These are phyloP conservation scores for Cecidostiba fungosa DNA, from an alignment of 2,888 invertebrate genomes.

Conservation along the genomic window DNA sequence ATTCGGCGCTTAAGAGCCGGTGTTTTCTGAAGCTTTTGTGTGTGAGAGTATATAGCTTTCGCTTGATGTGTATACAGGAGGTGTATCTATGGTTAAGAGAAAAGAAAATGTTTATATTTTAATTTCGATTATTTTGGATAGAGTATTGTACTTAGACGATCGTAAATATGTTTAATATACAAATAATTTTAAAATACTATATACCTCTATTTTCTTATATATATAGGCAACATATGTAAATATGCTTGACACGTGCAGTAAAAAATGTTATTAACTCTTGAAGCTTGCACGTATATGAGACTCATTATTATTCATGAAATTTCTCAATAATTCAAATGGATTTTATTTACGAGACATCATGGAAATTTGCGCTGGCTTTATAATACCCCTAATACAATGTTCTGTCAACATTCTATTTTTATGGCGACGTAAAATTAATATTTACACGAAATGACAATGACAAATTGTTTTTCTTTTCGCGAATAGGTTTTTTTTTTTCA, in stretches of 20 bases:
- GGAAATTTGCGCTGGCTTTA: slow-evolving; percentile 44
- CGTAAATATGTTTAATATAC: slow-evolving; percentile 49
- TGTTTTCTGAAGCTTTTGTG: not conserved
- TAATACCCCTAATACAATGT: slow-evolving; percentile 6
- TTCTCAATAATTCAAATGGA: slow-evolving; percentile 59
- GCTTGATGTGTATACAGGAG: too few species aligned
- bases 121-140: slow-evolving; percentile 7
- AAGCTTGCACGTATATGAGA: not conserved
- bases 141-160: too few species aligned
- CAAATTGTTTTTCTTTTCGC: slow-evolving; percentile 7
- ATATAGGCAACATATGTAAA: not conserved
- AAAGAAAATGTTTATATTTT: not conserved
- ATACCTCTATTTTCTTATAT: not conserved
- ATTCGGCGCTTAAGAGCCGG: not conserved
- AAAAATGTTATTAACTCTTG: slow-evolving; percentile 38
- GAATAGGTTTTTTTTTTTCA: too few species aligned
- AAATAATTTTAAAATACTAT: not conserved
- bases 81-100: too few species aligned
- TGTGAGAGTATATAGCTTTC: too few species aligned
- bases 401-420: slow-evolving; percentile 33
- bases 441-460: not conserved
- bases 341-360: slow-evolving; percentile 55
- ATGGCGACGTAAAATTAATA: slow-evolving; percentile 6
- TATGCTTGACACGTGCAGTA: slow-evolving; percentile 18
- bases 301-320: slow-evolving; percentile 62